Evolutionary conservation across 2,113 vertebrate genomes (phyloP), one percentile per base, ranked within the genome.

Genomic region (Bubo scandiacus): DNA sequence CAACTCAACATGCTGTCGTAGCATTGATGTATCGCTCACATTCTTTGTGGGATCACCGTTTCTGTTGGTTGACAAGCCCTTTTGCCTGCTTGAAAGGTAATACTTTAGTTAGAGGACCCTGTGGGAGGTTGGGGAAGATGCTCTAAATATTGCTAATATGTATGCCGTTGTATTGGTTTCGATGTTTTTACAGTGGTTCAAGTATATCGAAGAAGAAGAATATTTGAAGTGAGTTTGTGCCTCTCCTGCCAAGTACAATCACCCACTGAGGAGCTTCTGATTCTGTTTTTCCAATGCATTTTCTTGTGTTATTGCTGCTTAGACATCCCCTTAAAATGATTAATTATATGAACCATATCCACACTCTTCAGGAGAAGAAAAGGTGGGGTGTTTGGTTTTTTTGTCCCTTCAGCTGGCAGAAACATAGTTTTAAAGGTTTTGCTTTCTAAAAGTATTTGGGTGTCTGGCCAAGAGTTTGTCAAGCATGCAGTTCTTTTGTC

Each of bases 381-480:
- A 75, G 34, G n/a, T 57, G 17, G 9, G 2, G 0, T 1, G 15
- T 30, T 40, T 65, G 61, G 40, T 42, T 18, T 15, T 34, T 34
- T 12, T 6, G 19, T 20, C 29, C n/a, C 11, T 82, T 85, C 54
- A 54, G 6, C 34, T 92, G 79, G 11, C 67, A 90, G 62, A 80
- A 93, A 77, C 2, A 3, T 68, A 30, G 23, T 88, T 94, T 92
- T 85, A 61, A 79, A 82, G 26, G 32, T 79, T 79, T 57, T 91
- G 18, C 15, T 84, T 22, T 81, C 29, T 65, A 3, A 32, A 81
- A 85, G 42, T 86, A 27, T 81, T 87, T 79, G 73, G 6, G 19
- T 91, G 47, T 82, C 73, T 95, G 81, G 81, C 70, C 83, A 94
- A 74, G 63, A 61, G 40, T 85, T 95, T 86, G 49, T 90, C 54